A percentile compares a stretch with the other conserved stretches of the same genome.
Evolutionary conservation across 2,113 vertebrate genomes (phyloP).

Genomic region (Muntiacus muntjak): DNA sequence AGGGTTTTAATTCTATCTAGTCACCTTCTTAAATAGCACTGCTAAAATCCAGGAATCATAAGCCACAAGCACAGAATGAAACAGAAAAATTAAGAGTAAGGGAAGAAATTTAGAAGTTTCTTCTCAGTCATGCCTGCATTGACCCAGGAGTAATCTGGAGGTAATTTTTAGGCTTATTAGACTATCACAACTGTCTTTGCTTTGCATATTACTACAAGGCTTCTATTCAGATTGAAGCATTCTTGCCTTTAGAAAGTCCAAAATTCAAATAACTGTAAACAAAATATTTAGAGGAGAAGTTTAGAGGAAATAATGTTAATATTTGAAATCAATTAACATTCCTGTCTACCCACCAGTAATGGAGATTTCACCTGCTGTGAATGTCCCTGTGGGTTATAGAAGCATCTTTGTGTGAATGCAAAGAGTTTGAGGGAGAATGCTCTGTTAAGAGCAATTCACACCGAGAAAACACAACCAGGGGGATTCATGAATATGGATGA

Average conservation of each 20-base stretch:
- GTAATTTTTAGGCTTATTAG: not conserved
- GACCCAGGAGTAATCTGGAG: not conserved
- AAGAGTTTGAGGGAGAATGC: not conserved
- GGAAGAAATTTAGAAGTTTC: not conserved
- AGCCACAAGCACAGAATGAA: not conserved
- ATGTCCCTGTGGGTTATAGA: not conserved
- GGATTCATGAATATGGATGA: conserved; percentile 32
- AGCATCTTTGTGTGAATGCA: not conserved
- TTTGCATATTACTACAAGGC: not conserved
- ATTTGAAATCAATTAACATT: conserved; percentile 44
- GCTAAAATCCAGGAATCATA: not conserved
- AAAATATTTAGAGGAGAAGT: not conserved
- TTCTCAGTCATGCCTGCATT: not conserved
- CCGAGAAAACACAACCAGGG: not conserved
- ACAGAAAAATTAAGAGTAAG: not conserved
- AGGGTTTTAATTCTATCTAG: not conserved
- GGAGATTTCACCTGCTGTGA: conserved; percentile 1
- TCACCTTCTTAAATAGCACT: not conserved
- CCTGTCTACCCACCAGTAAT: not conserved
- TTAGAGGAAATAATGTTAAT: conserved; percentile 1
- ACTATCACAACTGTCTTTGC: not conserved
- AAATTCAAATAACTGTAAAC: not conserved
- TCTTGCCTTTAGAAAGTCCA: not conserved
- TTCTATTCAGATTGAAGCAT: not conserved
- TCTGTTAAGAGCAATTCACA: not conserved